phyloP scores from a whole-genome alignment of 2,113 vertebrate genomes.

The Actinemys pallida region DNA sequence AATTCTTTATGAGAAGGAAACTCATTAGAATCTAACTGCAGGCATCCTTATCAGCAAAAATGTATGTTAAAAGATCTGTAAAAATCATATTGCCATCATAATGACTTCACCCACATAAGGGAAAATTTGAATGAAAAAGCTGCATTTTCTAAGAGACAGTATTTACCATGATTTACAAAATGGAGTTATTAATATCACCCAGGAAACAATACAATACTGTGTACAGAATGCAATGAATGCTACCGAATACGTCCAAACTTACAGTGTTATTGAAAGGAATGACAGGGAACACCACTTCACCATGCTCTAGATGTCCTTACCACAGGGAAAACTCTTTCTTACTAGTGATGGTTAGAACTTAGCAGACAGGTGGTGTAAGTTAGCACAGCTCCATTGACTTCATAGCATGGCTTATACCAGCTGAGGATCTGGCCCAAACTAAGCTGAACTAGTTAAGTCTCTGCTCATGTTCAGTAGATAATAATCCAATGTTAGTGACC shows the following conservation, averaged over 20 bases:
- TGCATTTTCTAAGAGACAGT: neutral
- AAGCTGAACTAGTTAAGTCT: neutral
- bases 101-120: neutral
- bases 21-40: neutral
- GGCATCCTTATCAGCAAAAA: neutral
- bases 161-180: neutral
- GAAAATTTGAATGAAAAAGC: neutral
- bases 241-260: neutral
- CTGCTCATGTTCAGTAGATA: neutral
- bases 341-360: neutral
- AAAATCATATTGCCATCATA: neutral
- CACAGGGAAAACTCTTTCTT: neutral
- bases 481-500: neutral
- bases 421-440: neutral
- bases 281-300: neutral
- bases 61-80: neutral
- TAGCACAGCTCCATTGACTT: neutral
- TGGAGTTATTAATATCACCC: neutral
- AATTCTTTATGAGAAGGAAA: neutral
- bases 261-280: neutral
- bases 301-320: neutral
- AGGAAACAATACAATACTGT: neutral
- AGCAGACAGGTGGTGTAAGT: rapidly evolving
- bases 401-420: rapidly evolving
- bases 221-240: neutral